Percentiles rank a stretch among this genome's conserved stretches.
These are phyloP conservation scores for Chymomyza caudatula DNA, from an alignment of 2,888 invertebrate genomes.

Conservation along the genomic window DNA sequence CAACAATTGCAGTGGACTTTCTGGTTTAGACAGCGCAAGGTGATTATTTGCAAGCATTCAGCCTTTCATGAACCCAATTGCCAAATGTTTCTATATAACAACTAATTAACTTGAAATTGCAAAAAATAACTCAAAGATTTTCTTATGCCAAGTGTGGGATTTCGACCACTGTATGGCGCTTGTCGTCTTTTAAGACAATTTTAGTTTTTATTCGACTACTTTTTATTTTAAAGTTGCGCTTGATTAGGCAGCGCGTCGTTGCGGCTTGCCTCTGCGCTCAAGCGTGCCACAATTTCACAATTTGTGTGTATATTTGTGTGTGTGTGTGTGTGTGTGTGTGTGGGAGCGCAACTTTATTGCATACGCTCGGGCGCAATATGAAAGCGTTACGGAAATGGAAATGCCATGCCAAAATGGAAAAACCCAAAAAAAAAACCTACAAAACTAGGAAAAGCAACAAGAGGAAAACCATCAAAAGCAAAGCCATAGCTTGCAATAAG, in stretches of 20 bases:
- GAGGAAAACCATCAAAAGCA: conserved; percentile 28
- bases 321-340: neutral
- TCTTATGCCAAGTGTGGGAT: no score
- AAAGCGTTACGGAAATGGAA: conserved; percentile 54
- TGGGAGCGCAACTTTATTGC: conserved; percentile 50
- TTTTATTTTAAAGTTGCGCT: conserved; percentile 29
- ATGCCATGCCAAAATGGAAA: conserved; percentile 21
- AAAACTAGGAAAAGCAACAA: conserved; percentile 19
- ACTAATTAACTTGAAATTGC: no score
- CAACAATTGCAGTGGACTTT: no score
- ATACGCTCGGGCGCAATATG: conserved; percentile 51
- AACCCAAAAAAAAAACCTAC: conserved; percentile 20
- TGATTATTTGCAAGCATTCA: no score
- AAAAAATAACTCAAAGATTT: no score
- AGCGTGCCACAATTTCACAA: conserved; percentile 6
- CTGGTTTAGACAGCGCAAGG: no score
- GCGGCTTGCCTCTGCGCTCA: conserved; percentile 9
- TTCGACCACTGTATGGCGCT: no score
- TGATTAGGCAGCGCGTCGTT: conserved; percentile 39
- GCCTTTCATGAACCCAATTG: no score
- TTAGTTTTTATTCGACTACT: neutral
- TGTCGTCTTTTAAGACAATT: neutral
- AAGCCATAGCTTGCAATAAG: conserved; percentile 49
- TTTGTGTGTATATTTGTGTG: neutral
- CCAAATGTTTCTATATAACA: no score